Evolutionary conservation across 2,888 invertebrate species (phyloP).

Genomic region (Apodemia mormo): DNA sequence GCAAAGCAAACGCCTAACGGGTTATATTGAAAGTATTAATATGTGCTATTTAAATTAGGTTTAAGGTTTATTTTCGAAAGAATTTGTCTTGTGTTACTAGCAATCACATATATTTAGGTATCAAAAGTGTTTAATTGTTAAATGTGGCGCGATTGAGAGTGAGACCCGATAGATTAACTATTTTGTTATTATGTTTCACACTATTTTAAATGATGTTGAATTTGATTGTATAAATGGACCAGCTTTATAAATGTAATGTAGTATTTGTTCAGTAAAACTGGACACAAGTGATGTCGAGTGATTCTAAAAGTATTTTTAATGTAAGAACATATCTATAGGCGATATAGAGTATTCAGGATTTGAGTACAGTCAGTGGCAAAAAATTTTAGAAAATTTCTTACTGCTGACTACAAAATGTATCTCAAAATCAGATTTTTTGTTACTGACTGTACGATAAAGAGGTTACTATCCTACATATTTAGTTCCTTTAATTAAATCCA

Average conservation of each 20-base stretch:
- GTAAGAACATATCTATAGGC: constrained; percentile 53
- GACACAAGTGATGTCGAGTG: constrained; percentile 46
- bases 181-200: constrained; percentile 57
- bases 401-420: not conserved
- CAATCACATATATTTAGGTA: not conserved
- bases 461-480: not conserved
- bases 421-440: not conserved
- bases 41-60: constrained; percentile 12
- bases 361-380: not conserved
- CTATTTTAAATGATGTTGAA: constrained; percentile 61
- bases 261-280: constrained; percentile 63
- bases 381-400: too few relatives aligned
- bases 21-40: constrained; percentile 19
- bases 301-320: constrained; percentile 42
- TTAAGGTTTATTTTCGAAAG: constrained; percentile 32
- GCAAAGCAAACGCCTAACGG: constrained; percentile 10
- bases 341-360: constrained; percentile 4
- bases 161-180: constrained; percentile 29
- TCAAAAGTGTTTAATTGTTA: constrained; percentile 16
- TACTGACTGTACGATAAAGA: constrained; percentile 3
- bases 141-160: constrained; percentile 1
- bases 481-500: constrained; percentile 13
- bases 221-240: constrained; percentile 63
- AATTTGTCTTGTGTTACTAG: constrained; percentile 4
- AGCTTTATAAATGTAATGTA: constrained; percentile 57